Conservation (phyloP, 1,140 invertebrate species). For the Drosophila lacertosa region DNA sequence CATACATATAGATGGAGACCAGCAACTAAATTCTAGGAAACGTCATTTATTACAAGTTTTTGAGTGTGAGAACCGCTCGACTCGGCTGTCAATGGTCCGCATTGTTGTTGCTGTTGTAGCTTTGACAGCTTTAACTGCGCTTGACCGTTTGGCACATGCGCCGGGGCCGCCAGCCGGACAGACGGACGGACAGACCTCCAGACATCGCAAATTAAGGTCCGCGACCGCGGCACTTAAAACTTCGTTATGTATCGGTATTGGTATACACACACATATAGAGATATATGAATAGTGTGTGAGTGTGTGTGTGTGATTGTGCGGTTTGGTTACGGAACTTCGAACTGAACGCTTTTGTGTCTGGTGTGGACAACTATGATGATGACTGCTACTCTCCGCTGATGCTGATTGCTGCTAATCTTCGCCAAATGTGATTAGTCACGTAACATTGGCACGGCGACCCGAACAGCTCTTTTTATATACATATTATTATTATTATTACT, state of each 20-base stretch:
- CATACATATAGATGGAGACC: slow-evolving; percentile 3
- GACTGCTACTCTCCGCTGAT: slow-evolving; percentile 56
- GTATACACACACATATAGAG: slow-evolving; percentile 24
- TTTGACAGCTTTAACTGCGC: slow-evolving; percentile 77
- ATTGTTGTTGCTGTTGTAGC: slow-evolving; percentile 50
- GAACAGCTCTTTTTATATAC: slow-evolving; percentile 14
- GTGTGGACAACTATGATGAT: slow-evolving; percentile 74
- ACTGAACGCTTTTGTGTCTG: slow-evolving; percentile 61
- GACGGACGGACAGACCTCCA: slow-evolving; percentile 34
- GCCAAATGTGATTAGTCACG: slow-evolving; percentile 79
- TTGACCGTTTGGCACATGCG: slow-evolving; percentile 80
- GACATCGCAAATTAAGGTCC: slow-evolving; percentile 74
- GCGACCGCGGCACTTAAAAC: slow-evolving; percentile 68
- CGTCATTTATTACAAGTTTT: slow-evolving; percentile 74
- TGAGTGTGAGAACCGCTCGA: slow-evolving; percentile 71
- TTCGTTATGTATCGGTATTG: slow-evolving; percentile 42
- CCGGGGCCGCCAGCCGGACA: slow-evolving; percentile 41
- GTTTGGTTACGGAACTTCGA: slow-evolving; percentile 75
- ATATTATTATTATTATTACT: slow-evolving; percentile 1
- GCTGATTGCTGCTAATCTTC: slow-evolving; percentile 79
- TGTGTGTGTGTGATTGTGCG: slow-evolving; percentile 26
- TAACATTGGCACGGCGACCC: slow-evolving; percentile 72
- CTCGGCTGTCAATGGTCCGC: slow-evolving; percentile 71
- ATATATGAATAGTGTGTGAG: slow-evolving; percentile 9
- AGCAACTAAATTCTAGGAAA: slow-evolving; percentile 73